Conservation (phyloP, 64 coral and sea anemone genomes). For the Dendronephthya gigantea region DNA sequence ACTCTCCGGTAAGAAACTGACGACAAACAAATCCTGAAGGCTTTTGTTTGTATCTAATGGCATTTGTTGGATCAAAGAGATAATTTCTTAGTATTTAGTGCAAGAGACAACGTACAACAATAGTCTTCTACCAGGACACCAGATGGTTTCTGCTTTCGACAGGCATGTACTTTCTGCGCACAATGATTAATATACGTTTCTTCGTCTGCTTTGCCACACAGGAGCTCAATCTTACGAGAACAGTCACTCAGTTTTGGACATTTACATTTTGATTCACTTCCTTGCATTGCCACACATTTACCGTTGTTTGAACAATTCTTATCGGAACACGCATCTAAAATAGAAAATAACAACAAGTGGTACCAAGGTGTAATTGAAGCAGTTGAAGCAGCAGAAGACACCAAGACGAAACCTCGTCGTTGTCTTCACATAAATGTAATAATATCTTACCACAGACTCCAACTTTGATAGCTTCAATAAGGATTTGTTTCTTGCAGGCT, state of each 20-base stretch:
- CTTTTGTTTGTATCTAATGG: too few relatives aligned
- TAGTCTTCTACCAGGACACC: neutral
- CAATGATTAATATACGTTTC: neutral
- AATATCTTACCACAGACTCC: slow-evolving; percentile 3
- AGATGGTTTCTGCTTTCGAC: neutral
- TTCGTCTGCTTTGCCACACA: neutral
- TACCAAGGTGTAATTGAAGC: neutral
- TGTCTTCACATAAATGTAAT: too few relatives aligned
- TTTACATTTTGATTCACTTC: neutral
- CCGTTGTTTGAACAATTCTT: slow-evolving; percentile 24
- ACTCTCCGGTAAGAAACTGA: too few relatives aligned
- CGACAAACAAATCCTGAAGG: too few relatives aligned
- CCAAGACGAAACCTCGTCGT: too few relatives aligned
- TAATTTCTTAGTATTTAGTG: neutral
- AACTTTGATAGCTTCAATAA: slow-evolving; percentile 1
- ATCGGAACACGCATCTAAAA: slow-evolving; percentile 38
- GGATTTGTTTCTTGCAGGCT: neutral
- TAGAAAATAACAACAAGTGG: neutral
- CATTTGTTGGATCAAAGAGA: too few relatives aligned
- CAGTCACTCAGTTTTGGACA: neutral
- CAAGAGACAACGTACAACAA: neutral
- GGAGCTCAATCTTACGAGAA: slow-evolving; percentile 2
- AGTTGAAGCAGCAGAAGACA: too few relatives aligned
- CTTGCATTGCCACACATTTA: slow-evolving; percentile 6
- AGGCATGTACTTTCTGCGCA: neutral